phyloP scores from a whole-genome alignment of 2,888 invertebrate species.

The Tanytarsus gracilentus region DNA sequence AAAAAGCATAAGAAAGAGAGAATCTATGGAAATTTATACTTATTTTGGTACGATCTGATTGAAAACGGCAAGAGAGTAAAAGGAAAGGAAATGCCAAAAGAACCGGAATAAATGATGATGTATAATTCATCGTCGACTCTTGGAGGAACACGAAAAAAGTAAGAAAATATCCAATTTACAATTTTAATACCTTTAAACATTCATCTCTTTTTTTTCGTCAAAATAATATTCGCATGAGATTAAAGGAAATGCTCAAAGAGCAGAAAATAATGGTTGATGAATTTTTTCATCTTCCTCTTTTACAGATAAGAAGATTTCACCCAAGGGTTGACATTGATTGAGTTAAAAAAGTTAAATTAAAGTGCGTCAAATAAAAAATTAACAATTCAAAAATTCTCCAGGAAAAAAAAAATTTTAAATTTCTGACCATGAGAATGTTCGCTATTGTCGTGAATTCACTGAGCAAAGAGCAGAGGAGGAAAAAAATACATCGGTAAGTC shows the following conservation, averaged over 20 bases:
- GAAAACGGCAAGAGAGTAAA: not conserved
- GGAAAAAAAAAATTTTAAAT: too few species aligned
- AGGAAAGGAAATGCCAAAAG: not conserved
- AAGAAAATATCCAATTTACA: conserved; percentile 13
- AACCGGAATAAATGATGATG: conserved; percentile 11
- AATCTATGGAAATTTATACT: conserved; percentile 15
- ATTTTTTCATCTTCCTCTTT: too few species aligned
- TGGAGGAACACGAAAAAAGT: not conserved
- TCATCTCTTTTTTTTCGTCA: not conserved
- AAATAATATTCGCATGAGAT: not conserved
- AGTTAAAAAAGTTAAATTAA: too few species aligned
- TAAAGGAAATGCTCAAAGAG: not conserved
- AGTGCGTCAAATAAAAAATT: too few species aligned
- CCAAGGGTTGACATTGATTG: too few species aligned
- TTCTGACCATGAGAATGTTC: too few species aligned
- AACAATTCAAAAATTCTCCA: too few species aligned
- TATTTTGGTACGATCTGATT: conserved; percentile 2
- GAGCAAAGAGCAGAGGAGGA: too few species aligned
- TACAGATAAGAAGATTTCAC: too few species aligned
- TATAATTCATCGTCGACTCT: conserved; percentile 1
- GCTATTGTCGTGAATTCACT: too few species aligned
- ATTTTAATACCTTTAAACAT: conserved; percentile 1
- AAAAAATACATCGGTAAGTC: too few species aligned
- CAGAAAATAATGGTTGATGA: not conserved
- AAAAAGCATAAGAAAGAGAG: not conserved